Conservation (phyloP, 1,140 invertebrate species). For the Akabosia matsudoensis region DNA sequence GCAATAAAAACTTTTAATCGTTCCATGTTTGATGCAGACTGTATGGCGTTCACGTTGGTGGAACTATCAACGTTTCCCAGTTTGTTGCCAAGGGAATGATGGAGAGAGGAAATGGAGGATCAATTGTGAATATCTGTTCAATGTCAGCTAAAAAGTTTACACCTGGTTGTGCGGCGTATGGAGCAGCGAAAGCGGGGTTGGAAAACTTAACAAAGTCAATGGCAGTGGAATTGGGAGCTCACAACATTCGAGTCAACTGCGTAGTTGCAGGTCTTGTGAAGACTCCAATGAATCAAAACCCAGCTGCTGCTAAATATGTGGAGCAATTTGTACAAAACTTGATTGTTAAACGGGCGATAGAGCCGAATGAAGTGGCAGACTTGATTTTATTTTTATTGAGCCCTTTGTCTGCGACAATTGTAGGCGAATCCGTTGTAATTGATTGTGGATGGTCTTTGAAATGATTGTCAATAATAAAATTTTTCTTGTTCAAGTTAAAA, state of each 20-base stretch:
- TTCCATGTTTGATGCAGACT: constrained; percentile 55
- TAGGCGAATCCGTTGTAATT: no score
- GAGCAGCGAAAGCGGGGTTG: constrained; percentile 13
- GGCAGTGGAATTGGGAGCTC: constrained; percentile 50
- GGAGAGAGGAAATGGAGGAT: constrained; percentile 64
- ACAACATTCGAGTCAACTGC: constrained; percentile 50
- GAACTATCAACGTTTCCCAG: constrained; percentile 77
- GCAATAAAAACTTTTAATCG: background rate
- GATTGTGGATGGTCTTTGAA: no score
- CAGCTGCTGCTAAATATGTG: background rate
- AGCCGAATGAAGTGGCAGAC: constrained; percentile 10
- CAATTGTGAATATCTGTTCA: constrained; percentile 86
- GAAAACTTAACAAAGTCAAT: constrained; percentile 29
- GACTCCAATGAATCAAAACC: background rate
- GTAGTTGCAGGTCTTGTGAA: background rate
- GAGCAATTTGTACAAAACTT: background rate
- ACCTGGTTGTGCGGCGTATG: background rate
- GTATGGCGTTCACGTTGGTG: constrained; percentile 78
- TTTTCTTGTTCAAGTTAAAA: background rate
- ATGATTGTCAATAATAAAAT: no score
- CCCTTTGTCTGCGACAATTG: background rate
- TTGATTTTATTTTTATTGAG: constrained; percentile 15
- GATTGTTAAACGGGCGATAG: background rate
- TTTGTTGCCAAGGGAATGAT: constrained; percentile 69
- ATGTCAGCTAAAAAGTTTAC: constrained; percentile 53